phyloP scores from a whole-genome alignment of 1,140 invertebrate species.

The Aphaenogaster ashmeadi region DNA sequence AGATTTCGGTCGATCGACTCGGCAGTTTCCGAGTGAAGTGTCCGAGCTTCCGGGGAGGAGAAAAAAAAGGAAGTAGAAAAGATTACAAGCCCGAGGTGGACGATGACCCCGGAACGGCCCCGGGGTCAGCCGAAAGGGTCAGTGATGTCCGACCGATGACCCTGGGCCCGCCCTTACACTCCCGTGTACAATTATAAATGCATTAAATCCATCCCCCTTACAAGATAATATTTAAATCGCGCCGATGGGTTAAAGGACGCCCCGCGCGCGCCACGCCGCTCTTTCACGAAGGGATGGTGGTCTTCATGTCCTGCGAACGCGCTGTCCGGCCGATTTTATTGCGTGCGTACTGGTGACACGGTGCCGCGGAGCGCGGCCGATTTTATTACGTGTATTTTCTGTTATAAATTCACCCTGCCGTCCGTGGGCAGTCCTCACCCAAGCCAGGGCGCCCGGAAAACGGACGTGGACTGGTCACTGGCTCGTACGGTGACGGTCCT shows the following conservation, averaged over 20 bases:
- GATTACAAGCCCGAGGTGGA: constrained; percentile 74
- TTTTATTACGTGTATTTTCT: constrained; percentile 86
- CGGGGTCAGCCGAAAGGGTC: constrained; percentile 81
- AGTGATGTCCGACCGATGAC: constrained; percentile 86
- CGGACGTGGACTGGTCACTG: constrained; percentile 32
- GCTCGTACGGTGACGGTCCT: constrained; percentile 3
- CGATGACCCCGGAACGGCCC: constrained; percentile 68
- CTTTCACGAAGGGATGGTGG: constrained; percentile 38
- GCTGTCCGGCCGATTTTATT: constrained; percentile 66
- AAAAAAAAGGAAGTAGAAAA: constrained; percentile 25
- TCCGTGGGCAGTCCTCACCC: constrained; percentile 24
- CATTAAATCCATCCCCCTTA: constrained; percentile 84
- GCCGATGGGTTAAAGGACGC: constrained; percentile 68
- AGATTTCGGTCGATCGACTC: constrained; percentile 73
- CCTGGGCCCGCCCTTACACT: constrained; percentile 79
- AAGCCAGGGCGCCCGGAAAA: not conserved
- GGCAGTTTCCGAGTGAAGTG: constrained; percentile 74
- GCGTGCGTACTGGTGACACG: constrained; percentile 69
- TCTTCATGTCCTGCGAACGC: constrained; percentile 38
- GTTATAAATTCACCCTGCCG: constrained; percentile 81
- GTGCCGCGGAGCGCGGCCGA: constrained; percentile 49
- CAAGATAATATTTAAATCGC: constrained; percentile 85
- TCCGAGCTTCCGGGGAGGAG: constrained; percentile 43
- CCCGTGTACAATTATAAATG: constrained; percentile 85
- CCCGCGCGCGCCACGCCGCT: constrained; percentile 21